Base-by-base conservation (phyloP, 2,113 vertebrate genomes). In the Crypturellus undulatus region DNA sequence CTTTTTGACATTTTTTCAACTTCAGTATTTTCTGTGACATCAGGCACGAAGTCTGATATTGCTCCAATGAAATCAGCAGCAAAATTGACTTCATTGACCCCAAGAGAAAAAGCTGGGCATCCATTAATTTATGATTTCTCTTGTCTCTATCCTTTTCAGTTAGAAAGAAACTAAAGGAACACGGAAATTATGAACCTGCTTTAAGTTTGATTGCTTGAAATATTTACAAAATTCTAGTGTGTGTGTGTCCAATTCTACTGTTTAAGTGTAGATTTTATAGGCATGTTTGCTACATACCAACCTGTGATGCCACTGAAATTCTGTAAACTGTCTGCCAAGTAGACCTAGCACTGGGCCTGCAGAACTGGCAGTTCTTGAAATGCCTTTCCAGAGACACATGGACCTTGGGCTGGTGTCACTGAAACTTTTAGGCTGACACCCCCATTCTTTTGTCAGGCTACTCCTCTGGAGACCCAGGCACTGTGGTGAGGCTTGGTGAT, bases 1-100 rank as follows among this genome's bases (percentile, higher is more conserved):
- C n/a, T 80, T 89, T 70, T 83, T 65, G 79, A 91, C 51, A 60
- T 89, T 92, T 92, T 94, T 94, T 92, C 76, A 94, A 79, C 26
- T 69, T 82, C 49, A 59, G 28, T 7, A 3, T 94, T 93, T 93
- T 49, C 56, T 89, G 28, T 32, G 51, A 87, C 56, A 91, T 70
- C 76, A 89, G 45, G 36, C 24, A 51, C 24, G 12, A 94, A 77
- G 36, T 60, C 81, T 83, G 68, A 63, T 12, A 77, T 12, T 34
- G 78, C 2, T 59, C 11, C 28, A 40, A 32, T 40, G 43, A 90
- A 80, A 87, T 56, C 43, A 78, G 79, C 0, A 65, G 22, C 11
- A 81, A 87, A 81, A 72, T 1, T 52, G 38, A 70, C n/a, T 56
- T 71, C 12, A 67, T 38, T 30, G 63, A 6, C 30, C 24, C 3